Percentiles rank a stretch among this genome's conserved stretches.
Evolutionary conservation across 2,797 vertebrate species (phyloP).

Genomic region (Melanotaenia pygmaea): DNA sequence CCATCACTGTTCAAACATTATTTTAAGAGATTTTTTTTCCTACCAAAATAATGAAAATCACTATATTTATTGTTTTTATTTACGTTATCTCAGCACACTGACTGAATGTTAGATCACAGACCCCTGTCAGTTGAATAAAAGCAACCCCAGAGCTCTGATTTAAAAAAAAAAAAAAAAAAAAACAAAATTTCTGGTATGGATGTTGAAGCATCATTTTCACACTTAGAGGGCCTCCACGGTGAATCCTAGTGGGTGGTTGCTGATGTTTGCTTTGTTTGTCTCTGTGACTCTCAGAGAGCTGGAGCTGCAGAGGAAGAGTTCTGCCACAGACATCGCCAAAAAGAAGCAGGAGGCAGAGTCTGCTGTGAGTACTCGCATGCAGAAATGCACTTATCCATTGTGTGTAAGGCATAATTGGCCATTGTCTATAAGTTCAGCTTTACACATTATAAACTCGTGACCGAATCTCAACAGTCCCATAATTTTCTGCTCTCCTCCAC

Average conservation of each 20-base stretch:
- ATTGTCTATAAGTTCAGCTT: constrained; percentile 51
- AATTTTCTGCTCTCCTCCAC: constrained; percentile 29
- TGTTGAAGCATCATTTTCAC: constrained; percentile 33
- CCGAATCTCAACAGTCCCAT: constrained; percentile 35
- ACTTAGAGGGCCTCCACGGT: constrained; percentile 36
- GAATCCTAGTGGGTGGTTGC: constrained; percentile 56
- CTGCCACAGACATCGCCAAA: constrained; percentile 90
- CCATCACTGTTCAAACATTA: background rate
- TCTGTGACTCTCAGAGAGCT: constrained; percentile 85
- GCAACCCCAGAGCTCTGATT: background rate
- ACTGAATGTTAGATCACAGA: constrained; percentile 2
- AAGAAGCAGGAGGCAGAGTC: constrained; percentile 97
- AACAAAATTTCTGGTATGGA: constrained; percentile 28
- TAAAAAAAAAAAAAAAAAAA: background rate
- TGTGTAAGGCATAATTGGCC: constrained; percentile 50
- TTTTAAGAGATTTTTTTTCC: background rate
- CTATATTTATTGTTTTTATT: background rate
- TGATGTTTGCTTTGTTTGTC: constrained; percentile 54
- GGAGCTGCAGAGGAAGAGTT: constrained; percentile 93
- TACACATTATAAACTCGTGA: constrained; percentile 41
- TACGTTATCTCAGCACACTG: background rate
- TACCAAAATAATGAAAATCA: background rate
- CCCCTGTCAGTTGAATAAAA: constrained; percentile 1
- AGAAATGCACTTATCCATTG: constrained; percentile 34
- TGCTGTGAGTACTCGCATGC: constrained; percentile 85